Percentiles rank a stretch among this genome's conserved stretches.
Conservation (phyloP, 2,888 invertebrate genomes). For the Erebia ligea region DNA sequence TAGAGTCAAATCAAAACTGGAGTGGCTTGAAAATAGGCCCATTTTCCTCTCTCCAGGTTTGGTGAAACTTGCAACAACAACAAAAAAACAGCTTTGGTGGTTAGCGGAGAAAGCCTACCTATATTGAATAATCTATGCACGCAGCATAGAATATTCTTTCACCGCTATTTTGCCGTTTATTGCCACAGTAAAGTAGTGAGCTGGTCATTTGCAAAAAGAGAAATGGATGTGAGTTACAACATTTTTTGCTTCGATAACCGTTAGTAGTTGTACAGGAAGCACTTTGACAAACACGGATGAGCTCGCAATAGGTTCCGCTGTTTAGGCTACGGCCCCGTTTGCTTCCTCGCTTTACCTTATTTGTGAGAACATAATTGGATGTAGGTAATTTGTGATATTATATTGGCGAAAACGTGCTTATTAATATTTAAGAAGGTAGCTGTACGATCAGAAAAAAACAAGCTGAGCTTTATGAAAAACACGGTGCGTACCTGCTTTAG, state of each 20-base stretch:
- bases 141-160: background rate
- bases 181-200: background rate
- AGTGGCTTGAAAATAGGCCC: too few species aligned
- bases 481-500: background rate
- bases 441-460: background rate
- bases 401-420: background rate
- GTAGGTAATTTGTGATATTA: slow-evolving; percentile 45
- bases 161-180: background rate
- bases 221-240: background rate
- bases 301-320: slow-evolving; percentile 76
- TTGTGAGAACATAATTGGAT: slow-evolving; percentile 61
- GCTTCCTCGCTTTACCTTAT: slow-evolving; percentile 58
- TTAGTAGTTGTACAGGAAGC: slow-evolving; percentile 59
- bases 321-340: slow-evolving; percentile 62
- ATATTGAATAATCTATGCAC: too few species aligned
- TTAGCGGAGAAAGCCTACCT: too few species aligned
- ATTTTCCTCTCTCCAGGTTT: too few species aligned
- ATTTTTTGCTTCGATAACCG: slow-evolving; percentile 42
- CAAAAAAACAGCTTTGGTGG: too few species aligned
- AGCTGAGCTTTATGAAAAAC: background rate
- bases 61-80: too few species aligned
- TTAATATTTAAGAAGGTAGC: background rate
- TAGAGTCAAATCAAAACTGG: too few species aligned
- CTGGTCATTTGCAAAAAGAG: background rate
- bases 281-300: slow-evolving; percentile 78